A percentile compares a stretch with the other conserved stretches of the same genome.
phyloP scores from a whole-genome alignment of 2,113 vertebrate species.

The Brachyistius frenatus region DNA sequence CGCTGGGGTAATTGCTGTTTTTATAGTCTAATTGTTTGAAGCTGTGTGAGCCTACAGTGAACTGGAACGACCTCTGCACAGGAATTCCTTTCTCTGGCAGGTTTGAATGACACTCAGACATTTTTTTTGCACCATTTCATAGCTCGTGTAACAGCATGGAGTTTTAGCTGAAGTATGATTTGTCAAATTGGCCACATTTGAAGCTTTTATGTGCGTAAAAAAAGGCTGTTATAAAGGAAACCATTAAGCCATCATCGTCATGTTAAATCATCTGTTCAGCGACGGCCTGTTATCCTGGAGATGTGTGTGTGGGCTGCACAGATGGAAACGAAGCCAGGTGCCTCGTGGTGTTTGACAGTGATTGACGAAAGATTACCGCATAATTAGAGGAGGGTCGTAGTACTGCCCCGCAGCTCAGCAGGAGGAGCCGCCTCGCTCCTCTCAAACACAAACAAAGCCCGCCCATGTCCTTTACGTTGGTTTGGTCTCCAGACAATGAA shows the following conservation, averaged over 20 bases:
- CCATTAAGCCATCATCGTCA: slow-evolving; percentile 33
- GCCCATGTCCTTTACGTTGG: slow-evolving; percentile 49
- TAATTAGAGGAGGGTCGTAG: slow-evolving; percentile 69
- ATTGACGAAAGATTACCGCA: slow-evolving; percentile 65
- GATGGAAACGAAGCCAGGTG: slow-evolving; percentile 55
- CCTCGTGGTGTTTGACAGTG: slow-evolving; percentile 50
- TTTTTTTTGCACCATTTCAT: slow-evolving; percentile 4
- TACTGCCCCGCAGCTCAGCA: slow-evolving; percentile 57
- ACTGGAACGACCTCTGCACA: too few species aligned
- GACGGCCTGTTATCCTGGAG: background rate
- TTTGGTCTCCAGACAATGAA: slow-evolving; percentile 50
- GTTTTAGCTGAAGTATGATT: background rate
- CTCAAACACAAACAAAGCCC: slow-evolving; percentile 64
- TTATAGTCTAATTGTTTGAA: slow-evolving; percentile 9
- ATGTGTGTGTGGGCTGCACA: slow-evolving; percentile 12
- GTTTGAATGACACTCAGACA: slow-evolving; percentile 13
- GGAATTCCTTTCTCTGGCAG: too few species aligned
- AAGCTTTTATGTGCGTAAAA: slow-evolving; percentile 23
- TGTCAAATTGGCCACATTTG: background rate
- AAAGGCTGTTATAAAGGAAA: slow-evolving; percentile 45
- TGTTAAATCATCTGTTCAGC: background rate
- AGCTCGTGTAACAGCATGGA: background rate
- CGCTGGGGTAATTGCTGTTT: slow-evolving; percentile 12
- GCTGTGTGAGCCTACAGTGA: background rate
- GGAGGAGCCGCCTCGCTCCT: slow-evolving; percentile 45